phyloP scores from a whole-genome alignment of 2,797 vertebrate genomes.

The Sphenodon punctatus region DNA sequence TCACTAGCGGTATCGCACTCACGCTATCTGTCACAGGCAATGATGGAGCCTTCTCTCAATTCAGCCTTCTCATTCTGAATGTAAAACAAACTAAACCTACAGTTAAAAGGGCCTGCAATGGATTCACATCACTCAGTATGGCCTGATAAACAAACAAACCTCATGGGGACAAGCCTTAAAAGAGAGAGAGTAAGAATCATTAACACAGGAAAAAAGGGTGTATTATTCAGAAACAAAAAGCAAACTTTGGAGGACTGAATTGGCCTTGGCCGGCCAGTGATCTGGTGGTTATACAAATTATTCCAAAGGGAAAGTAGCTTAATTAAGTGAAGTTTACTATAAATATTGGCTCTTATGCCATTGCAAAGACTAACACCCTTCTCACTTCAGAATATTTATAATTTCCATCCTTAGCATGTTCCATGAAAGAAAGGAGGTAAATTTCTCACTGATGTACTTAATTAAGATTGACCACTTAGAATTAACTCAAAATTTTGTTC shows the following conservation, averaged over 20 bases:
- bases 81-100: too few species aligned
- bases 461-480: conserved; percentile 53
- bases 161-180: neutral
- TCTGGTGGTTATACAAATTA: conserved; percentile 26
- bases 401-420: conserved; percentile 46
- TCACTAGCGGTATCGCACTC: too few species aligned
- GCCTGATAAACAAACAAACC: too few species aligned
- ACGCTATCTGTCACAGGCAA: too few species aligned
- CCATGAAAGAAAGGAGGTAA: conserved; percentile 43
- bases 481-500: conserved; percentile 50
- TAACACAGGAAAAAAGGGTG: neutral
- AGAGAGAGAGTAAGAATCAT: conserved; percentile 2
- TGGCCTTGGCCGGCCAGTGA: conserved; percentile 6
- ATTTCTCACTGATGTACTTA: conserved; percentile 47
- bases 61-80: too few species aligned
- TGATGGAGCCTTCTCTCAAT: too few species aligned
- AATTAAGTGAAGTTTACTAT: conserved; percentile 31
- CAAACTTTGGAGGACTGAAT: neutral
- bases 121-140: too few species aligned
- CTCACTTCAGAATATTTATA: conserved; percentile 59
- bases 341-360: conserved; percentile 61
- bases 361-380: conserved; percentile 54
- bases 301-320: conserved; percentile 39
- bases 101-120: too few species aligned
- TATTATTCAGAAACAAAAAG: neutral